Base-by-base conservation (phyloP, 2,797 vertebrate species). In the Pyrrhura leucotis region DNA sequence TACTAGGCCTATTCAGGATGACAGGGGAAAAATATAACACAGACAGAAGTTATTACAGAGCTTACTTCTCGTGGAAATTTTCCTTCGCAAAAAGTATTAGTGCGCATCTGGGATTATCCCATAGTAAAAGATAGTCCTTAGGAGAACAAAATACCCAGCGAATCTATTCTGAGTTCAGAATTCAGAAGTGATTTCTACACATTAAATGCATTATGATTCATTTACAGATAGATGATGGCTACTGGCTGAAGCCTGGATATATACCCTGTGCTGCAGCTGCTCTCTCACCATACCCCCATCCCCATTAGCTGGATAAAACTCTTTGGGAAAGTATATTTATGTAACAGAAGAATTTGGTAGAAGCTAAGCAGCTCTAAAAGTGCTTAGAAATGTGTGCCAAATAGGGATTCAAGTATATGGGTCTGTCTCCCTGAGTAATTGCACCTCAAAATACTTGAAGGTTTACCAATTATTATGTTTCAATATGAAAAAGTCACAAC, bases 351-450 rank as follows among this genome's bases (percentile, higher is more conserved):
- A 90, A 80, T 91, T 85, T 94, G 78, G 93, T 75, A 54, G 92
- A 74, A 91, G 89, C 88, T 97, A 95, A 96, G 92, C 94, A 96
- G 92, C 88, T 95, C 91, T 94, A 14, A 65, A 95, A 93, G 94
- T 95, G 75, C 93, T 95, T 92, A 94, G 79, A 94, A 88, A 90
- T 2, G 1, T 66, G 85, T 29, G 85, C 86, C 95, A 97, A 89
- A 96, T 54, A 88, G 82, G 90, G 94, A 96, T 96, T 97, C 96
- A 88, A 78, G 68, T 75, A 61, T 75, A 44, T 72, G 53, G 56
- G 71, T 93, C 88, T 88, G 86, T 66, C 71, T 82, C 81, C 61
- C 58, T 25, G 28, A 56, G 51, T 86, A 77, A 72, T 53, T 92
- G 94, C 71, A 79, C 75, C 59, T 95, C 56, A 45, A 61, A 81